A percentile compares a stretch with the other conserved stretches of the same genome.
phyloP scores from a whole-genome alignment of 2,888 invertebrate genomes.

The Acanthosepion lycidas region DNA sequence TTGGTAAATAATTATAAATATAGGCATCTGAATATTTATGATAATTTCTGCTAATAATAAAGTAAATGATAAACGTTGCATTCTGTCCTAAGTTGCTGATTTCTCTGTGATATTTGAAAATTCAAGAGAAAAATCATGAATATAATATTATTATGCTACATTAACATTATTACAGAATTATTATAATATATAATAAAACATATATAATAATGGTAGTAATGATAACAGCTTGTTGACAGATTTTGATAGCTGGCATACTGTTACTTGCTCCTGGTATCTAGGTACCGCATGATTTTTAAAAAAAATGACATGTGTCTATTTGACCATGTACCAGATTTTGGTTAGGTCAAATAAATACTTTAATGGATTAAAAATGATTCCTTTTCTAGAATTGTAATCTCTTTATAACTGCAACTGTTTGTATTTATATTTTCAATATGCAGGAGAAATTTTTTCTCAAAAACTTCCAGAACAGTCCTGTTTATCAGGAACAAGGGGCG shows the following conservation, averaged over 20 bases:
- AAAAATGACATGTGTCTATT: not conserved
- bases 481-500: conserved; percentile 6
- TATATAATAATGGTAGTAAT: not conserved
- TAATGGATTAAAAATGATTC: not conserved
- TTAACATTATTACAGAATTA: too few relatives aligned
- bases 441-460: not conserved
- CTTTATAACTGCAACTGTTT: not conserved
- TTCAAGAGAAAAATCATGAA: too few relatives aligned
- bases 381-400: not conserved
- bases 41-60: not conserved
- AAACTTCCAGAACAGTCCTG: not conserved
- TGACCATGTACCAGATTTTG: not conserved
- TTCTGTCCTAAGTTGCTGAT: not conserved
- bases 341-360: not conserved
- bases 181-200: too few relatives aligned
- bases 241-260: not conserved
- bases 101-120: too few relatives aligned
- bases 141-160: too few relatives aligned
- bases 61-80: not conserved
- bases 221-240: not conserved
- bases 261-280: not conserved
- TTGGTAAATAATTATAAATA: too few relatives aligned
- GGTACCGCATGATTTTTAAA: not conserved
- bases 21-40: not conserved
- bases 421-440: not conserved